Conservation (phyloP, 2,888 invertebrate genomes). For the Pteria penguin region DNA sequence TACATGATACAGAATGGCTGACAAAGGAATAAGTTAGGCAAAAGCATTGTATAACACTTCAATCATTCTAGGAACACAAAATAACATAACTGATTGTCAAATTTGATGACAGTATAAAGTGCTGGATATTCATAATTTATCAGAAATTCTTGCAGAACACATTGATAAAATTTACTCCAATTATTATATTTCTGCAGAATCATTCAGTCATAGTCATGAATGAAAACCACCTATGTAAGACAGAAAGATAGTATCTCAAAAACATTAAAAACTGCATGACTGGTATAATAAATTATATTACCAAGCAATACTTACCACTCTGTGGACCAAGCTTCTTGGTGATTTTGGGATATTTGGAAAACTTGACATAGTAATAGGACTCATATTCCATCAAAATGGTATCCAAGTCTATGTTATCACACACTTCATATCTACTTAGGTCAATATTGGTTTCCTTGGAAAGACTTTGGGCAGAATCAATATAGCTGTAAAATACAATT, state of each 20-base stretch:
- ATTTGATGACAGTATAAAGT: too few relatives aligned
- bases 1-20: too few relatives aligned
- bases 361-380: conserved; percentile 91
- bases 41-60: too few relatives aligned
- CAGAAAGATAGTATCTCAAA: not conserved
- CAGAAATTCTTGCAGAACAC: too few relatives aligned
- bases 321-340: conserved; percentile 82
- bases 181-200: too few relatives aligned
- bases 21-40: too few relatives aligned
- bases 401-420: conserved; percentile 95
- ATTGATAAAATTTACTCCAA: too few relatives aligned
- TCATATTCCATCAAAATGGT: conserved; percentile 93
- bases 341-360: conserved; percentile 92
- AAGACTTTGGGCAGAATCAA: conserved; percentile 85
- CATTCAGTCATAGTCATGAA: not conserved
- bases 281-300: too few relatives aligned
- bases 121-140: too few relatives aligned
- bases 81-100: too few relatives aligned
- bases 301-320: conserved; percentile 68
- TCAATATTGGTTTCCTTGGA: conserved; percentile 87
- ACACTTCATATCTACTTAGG: conserved; percentile 84
- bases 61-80: too few relatives aligned
- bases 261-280: not conserved
- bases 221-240: not conserved
- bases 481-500: conserved; percentile 81